Evolutionary conservation across 2,797 vertebrate species (phyloP).

Genomic region (Falco cherrug): DNA sequence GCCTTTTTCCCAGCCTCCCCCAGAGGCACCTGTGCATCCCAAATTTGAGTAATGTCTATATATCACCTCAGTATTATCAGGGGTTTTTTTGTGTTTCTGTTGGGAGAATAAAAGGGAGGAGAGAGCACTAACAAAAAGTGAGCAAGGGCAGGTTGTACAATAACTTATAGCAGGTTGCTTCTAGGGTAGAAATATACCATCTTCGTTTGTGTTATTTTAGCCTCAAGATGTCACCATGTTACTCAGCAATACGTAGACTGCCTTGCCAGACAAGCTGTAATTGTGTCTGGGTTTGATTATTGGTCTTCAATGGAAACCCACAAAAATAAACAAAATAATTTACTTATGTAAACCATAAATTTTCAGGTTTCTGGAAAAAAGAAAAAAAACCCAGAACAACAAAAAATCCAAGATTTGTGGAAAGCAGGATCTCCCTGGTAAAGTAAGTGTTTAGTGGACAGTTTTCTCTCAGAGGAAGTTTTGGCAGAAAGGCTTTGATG

Average conservation of each 20-base stretch:
- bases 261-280: background rate
- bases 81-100: background rate
- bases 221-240: background rate
- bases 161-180: background rate
- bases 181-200: background rate
- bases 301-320: background rate
- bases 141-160: background rate
- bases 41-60: background rate
- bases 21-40: background rate
- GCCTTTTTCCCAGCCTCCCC: background rate
- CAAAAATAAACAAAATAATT: background rate
- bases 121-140: background rate
- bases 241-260: background rate
- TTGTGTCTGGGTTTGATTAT: background rate
- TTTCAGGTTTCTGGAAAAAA: background rate
- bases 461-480: background rate
- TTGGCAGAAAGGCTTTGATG: background rate
- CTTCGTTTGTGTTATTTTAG: background rate
- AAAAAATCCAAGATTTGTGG: background rate
- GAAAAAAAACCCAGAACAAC: background rate
- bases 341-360: background rate
- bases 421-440: background rate
- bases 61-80: background rate
- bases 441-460: background rate
- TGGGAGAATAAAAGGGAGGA: background rate